Evolutionary conservation across 2,888 invertebrate genomes (phyloP).

Genomic region (Chouioia cunea): DNA sequence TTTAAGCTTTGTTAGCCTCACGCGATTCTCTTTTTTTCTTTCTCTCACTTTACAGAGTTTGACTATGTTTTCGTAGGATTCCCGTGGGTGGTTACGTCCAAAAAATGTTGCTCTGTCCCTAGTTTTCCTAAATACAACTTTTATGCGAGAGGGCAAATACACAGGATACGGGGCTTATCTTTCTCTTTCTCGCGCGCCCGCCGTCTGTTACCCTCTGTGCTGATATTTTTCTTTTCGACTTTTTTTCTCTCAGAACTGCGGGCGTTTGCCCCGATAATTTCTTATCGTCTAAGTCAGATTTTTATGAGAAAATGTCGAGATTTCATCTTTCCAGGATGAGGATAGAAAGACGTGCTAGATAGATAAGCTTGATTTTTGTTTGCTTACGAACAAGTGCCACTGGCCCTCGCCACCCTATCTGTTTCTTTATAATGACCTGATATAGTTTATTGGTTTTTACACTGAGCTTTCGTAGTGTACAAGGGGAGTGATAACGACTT

Average conservation of each 20-base stretch:
- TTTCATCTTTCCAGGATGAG: constrained; percentile 3
- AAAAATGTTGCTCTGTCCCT: constrained; percentile 6
- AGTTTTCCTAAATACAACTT: constrained; percentile 15
- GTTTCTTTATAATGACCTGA: no score
- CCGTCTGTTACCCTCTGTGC: neutral
- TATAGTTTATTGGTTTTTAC: no score
- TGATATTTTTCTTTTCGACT: neutral
- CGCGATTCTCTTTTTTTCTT: constrained; percentile 9
- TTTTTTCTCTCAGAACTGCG: neutral
- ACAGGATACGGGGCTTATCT: no score
- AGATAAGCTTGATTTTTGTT: no score
- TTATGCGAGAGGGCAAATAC: no score
- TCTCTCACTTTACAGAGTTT: neutral
- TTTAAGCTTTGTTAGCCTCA: constrained; percentile 63
- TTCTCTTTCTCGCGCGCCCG: no score
- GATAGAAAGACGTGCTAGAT: no score
- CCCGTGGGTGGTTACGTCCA: neutral
- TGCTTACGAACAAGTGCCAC: no score
- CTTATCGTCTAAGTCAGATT: constrained; percentile 1
- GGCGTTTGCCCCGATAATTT: no score
- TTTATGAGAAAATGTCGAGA: constrained; percentile 19
- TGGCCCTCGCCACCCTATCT: no score
- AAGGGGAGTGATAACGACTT: no score
- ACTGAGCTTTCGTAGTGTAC: no score
- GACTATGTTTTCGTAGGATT: neutral